These are phyloP conservation scores for Falco concolor DNA, from an alignment of 2,797 vertebrate genomes.

Conservation along the genomic window DNA sequence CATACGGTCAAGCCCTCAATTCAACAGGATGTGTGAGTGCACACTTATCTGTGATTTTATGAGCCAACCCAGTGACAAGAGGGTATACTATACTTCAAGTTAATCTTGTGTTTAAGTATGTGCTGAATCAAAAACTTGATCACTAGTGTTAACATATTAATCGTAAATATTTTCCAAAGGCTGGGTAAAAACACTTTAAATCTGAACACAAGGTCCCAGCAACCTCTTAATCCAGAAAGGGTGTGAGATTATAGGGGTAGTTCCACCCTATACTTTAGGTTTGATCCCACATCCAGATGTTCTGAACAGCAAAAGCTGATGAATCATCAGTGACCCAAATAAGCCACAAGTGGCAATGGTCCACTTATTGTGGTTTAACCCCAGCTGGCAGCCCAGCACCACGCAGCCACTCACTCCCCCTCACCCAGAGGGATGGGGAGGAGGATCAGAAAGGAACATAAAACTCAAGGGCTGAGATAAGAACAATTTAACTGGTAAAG, in stretches of 20 bases:
- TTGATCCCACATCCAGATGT: background rate
- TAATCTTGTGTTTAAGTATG: background rate
- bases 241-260: background rate
- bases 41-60: background rate
- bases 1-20: background rate
- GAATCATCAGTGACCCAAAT: background rate
- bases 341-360: background rate
- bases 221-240: background rate
- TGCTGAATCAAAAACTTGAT: background rate
- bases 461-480: no score
- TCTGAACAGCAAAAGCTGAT: background rate
- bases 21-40: background rate
- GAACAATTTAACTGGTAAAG: no score
- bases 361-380: no score
- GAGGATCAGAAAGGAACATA: no score
- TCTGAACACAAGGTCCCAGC: background rate
- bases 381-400: no score
- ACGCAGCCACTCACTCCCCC: no score
- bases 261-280: background rate
- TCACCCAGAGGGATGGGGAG: no score
- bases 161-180: background rate
- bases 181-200: background rate
- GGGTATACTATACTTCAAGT: background rate
- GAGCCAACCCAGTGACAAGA: background rate
- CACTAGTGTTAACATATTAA: background rate